Base-by-base conservation (phyloP, 1,140 invertebrate species). In the Meloidogyne hapla region DNA sequence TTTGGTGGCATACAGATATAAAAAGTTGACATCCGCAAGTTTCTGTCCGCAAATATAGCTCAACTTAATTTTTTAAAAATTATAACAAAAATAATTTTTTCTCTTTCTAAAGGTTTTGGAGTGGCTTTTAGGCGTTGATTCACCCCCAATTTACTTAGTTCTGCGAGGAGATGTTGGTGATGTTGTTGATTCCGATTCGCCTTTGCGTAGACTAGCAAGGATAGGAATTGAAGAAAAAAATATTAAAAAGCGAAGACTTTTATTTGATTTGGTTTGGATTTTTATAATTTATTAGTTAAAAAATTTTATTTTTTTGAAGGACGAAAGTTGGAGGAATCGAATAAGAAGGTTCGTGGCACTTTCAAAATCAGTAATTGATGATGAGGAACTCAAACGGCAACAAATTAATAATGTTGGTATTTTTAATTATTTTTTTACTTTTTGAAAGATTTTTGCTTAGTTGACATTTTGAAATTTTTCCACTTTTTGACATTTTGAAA, bases 231-330 rank as follows among this genome's bases (percentile, higher is more conserved):
- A 8, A 67, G 26, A 70, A 25, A 25, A 15, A 61, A 25, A 56
- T 56, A 18, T 56, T 56, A 56, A 56, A 56, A 56, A 56, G 48
- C n/a, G 77, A 33, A 80, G 79, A 26, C 26, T 82, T 28, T 28
- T 82, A 2, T 82, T 84, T 48, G 81, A 82, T 69, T 80, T 82
- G n/a, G 79, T 83, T 68, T 74, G 48, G 33, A 26, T 67, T 45
- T 15, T 45, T 45, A 15, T 45, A 45, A 15, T 15, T 69, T 2
- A 21, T 26, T 62, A 33, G 13, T n/a, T n/a, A n/a, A n/a, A n/a
- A n/a, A n/a, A n/a, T n/a, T 23, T 69, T 40, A 15, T 12, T 63
- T 63, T 33, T 26, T n/a, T 18, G 10, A n/a, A 72, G 70, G 71
- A 73, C n/a, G 71, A 73, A 21, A 73, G 40, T 40, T 73, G 71